Evolutionary conservation across 2,888 invertebrate genomes (phyloP).

Genomic region (Ypsolopha sequella): DNA sequence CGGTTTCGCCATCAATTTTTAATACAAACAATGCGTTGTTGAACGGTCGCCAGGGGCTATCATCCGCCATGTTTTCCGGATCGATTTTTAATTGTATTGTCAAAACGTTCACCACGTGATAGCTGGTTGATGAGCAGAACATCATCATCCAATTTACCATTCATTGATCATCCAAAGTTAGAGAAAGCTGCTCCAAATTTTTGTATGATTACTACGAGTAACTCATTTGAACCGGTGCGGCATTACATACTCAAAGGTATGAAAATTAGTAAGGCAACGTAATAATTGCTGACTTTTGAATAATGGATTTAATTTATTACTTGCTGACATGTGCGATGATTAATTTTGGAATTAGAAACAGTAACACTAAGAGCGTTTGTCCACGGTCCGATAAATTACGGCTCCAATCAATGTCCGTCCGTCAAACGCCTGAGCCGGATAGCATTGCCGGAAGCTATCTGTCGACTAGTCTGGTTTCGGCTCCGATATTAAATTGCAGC

Average conservation of each 20-base stretch:
- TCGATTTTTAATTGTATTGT: conserved; percentile 40
- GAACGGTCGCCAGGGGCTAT: neutral
- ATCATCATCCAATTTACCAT: conserved; percentile 32
- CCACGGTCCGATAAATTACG: too few species aligned
- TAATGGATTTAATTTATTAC: neutral
- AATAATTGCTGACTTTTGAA: neutral
- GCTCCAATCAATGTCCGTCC: too few species aligned
- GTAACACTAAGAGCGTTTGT: too few species aligned
- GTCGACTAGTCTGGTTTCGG: too few species aligned
- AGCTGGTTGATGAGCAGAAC: conserved; percentile 16
- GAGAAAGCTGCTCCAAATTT: conserved; percentile 31
- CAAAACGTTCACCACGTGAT: conserved; percentile 31
- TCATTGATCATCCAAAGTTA: conserved; percentile 30
- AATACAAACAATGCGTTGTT: conserved; percentile 2
- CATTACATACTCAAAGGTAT: neutral
- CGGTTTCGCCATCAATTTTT: neutral
- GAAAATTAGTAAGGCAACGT: neutral
- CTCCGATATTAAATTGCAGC: too few species aligned
- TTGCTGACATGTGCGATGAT: too few species aligned
- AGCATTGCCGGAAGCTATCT: too few species aligned
- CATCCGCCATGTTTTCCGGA: conserved; percentile 8
- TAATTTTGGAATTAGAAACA: too few species aligned
- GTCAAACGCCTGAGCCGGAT: too few species aligned
- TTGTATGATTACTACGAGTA: conserved; percentile 10
- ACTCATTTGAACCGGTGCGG: neutral